A percentile compares a stretch with the other conserved stretches of the same genome.
Evolutionary conservation across 2,888 invertebrate genomes (phyloP).

Genomic region (Aphodius granarius): DNA sequence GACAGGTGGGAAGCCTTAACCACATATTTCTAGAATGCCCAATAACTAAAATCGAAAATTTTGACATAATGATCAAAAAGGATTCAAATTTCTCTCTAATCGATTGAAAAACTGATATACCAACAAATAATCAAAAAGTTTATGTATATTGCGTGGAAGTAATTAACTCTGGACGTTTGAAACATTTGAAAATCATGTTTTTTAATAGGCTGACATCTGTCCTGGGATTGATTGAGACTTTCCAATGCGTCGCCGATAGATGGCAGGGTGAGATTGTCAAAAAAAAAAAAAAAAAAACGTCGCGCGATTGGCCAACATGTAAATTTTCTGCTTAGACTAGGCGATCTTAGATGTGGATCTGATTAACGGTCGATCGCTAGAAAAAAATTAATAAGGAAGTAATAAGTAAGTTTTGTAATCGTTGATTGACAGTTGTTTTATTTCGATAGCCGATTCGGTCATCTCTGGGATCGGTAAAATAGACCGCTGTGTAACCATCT

Average conservation of each 20-base stretch:
- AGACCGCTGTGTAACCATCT: not conserved
- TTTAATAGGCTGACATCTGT: not conserved
- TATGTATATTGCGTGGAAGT: too few relatives aligned
- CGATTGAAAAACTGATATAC: too few relatives aligned
- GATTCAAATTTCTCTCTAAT: too few relatives aligned
- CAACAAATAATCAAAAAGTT: too few relatives aligned
- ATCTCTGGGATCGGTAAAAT: not conserved
- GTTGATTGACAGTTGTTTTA: constrained; percentile 2
- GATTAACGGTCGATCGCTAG: not conserved
- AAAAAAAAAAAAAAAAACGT: not conserved
- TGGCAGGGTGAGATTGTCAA: not conserved
- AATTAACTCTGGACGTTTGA: not conserved
- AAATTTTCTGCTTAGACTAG: not conserved
- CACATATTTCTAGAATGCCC: too few relatives aligned
- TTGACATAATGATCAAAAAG: too few relatives aligned
- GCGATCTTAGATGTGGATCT: not conserved
- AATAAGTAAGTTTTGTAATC: constrained; percentile 4
- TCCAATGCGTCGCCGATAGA: not conserved
- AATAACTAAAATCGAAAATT: too few relatives aligned
- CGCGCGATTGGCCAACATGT: not conserved
- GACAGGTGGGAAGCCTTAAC: too few relatives aligned
- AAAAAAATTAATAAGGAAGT: constrained; percentile 9
- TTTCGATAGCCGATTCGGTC: not conserved
- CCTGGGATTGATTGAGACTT: not conserved
- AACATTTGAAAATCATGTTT: not conserved